phyloP scores from a whole-genome alignment of 2,888 invertebrate species.

The Anorthoa munda region DNA sequence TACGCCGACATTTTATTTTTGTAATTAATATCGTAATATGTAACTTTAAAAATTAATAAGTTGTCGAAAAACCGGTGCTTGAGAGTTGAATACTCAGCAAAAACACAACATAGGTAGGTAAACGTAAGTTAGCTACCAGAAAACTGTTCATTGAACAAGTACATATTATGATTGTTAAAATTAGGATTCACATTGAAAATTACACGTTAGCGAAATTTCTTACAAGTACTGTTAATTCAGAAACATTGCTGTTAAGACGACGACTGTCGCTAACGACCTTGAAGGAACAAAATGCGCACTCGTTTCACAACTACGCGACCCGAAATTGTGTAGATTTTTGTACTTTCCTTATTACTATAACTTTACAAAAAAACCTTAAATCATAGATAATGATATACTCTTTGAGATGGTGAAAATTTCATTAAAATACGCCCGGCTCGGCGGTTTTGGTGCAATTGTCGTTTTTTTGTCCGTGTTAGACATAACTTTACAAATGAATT shows the following conservation, averaged over 20 bases:
- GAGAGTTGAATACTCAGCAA: background rate
- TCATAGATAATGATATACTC: too few species aligned
- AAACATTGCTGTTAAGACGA: background rate
- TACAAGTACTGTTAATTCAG: constrained; percentile 55
- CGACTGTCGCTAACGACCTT: too few species aligned
- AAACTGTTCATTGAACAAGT: background rate
- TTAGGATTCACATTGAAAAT: constrained; percentile 34
- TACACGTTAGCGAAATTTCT: constrained; percentile 49
- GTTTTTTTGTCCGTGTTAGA: too few species aligned
- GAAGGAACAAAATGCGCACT: too few species aligned
- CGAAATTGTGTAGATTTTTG: too few species aligned
- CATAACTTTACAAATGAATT: too few species aligned
- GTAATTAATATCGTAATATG: background rate
- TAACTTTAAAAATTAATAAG: background rate
- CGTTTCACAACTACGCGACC: too few species aligned
- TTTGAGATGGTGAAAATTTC: too few species aligned
- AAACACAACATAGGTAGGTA: background rate
- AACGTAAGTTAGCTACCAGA: background rate
- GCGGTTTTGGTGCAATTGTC: too few species aligned
- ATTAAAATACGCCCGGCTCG: too few species aligned
- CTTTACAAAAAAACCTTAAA: too few species aligned
- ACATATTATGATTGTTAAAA: background rate
- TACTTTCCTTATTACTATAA: too few species aligned
- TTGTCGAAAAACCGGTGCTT: background rate
- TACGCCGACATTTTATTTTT: background rate